phyloP scores from a whole-genome alignment of 2,113 vertebrate species.

The Archocentrus centrarchus region DNA sequence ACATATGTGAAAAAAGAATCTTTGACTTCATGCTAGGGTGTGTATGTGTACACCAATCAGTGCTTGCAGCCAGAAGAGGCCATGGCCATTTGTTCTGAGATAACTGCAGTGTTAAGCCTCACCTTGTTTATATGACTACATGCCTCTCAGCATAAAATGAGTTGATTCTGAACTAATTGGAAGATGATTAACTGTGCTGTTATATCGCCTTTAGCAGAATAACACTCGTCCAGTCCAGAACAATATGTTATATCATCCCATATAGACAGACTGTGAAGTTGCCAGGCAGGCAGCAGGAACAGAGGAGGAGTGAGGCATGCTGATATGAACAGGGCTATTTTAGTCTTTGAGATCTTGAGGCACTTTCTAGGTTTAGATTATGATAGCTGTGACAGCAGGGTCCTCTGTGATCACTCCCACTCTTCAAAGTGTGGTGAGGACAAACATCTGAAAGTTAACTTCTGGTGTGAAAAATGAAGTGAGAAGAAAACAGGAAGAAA shows the following conservation, averaged over 20 bases:
- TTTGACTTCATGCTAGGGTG: background rate
- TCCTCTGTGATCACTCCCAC: conserved; percentile 33
- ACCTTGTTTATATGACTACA: background rate
- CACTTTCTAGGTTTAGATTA: conserved; percentile 67
- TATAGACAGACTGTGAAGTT: conserved; percentile 55
- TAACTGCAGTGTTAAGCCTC: conserved; percentile 3
- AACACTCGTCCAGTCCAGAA: conserved; percentile 17
- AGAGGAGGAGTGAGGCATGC: conserved; percentile 60
- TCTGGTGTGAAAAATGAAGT: conserved; percentile 20
- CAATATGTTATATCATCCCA: conserved; percentile 60
- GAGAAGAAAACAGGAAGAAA: background rate
- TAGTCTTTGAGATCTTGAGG: conserved; percentile 61
- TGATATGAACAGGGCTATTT: conserved; percentile 79
- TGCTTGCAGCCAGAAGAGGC: conserved; percentile 22
- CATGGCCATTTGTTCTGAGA: conserved; percentile 23
- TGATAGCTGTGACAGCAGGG: conserved; percentile 51
- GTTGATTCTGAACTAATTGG: background rate
- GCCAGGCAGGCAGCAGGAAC: conserved; percentile 67
- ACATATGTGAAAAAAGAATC: background rate
- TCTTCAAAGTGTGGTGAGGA: conserved; percentile 13
- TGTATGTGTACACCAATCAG: background rate
- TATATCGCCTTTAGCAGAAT: conserved; percentile 25
- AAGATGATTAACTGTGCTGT: conserved; percentile 8
- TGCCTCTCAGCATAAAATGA: background rate
- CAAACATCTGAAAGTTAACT: conserved; percentile 37